A percentile compares a stretch with the other conserved stretches of the same genome.
Evolutionary conservation across 2,888 invertebrate species (phyloP).

Genomic region (Lepetodrilus schrolli): DNA sequence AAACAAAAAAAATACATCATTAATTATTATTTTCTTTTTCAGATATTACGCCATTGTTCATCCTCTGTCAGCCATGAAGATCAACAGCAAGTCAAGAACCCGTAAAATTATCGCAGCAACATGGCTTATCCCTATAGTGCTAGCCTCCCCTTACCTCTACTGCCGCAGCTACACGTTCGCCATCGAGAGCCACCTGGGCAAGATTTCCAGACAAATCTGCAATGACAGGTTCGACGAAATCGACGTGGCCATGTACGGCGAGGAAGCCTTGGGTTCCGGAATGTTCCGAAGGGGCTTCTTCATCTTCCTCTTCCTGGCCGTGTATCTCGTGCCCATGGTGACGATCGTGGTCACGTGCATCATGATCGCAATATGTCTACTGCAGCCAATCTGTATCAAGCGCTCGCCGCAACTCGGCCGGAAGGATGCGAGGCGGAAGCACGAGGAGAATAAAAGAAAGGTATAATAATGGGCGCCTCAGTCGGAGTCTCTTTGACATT

Average conservation of each 20-base stretch:
- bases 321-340: constrained; percentile 74
- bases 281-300: constrained; percentile 72
- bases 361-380: constrained; percentile 62
- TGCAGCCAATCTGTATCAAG: constrained; percentile 60
- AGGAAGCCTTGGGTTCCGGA: constrained; percentile 41
- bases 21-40: constrained; percentile 42
- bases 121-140: constrained; percentile 72
- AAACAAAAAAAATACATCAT: not conserved
- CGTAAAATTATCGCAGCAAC: constrained; percentile 73
- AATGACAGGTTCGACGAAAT: constrained; percentile 73
- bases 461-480: too few relatives aligned
- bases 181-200: constrained; percentile 72
- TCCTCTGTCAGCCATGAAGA: constrained; percentile 75
- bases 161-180: constrained; percentile 59
- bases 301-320: constrained; percentile 74
- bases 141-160: constrained; percentile 60
- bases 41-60: constrained; percentile 77
- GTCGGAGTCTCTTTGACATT: too few relatives aligned
- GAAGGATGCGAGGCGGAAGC: constrained; percentile 52
- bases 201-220: constrained; percentile 74
- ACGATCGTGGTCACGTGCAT: constrained; percentile 71
- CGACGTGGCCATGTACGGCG: constrained; percentile 60
- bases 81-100: constrained; percentile 72
- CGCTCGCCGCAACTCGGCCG: constrained; percentile 45
- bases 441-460: constrained; percentile 72